phyloP scores from a whole-genome alignment of 2,797 vertebrate species.

The Dicrostonyx torquatus region DNA sequence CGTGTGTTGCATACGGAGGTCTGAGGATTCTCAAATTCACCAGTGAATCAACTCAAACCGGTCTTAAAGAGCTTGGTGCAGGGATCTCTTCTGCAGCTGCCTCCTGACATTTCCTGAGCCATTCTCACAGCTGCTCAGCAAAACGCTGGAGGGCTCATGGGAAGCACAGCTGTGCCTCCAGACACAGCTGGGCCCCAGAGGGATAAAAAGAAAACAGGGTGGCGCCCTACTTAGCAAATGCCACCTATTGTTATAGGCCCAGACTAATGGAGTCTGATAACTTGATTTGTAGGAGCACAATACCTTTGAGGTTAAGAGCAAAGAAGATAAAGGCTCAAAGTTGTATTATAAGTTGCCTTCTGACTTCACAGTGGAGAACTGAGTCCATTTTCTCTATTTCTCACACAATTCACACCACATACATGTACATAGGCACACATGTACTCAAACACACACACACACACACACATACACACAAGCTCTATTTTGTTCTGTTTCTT shows the following conservation, averaged over 20 bases:
- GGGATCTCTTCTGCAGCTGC: slow-evolving; percentile 42
- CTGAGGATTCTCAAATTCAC: not conserved
- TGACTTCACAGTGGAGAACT: slow-evolving; percentile 38
- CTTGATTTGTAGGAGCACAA: not conserved
- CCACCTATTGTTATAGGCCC: not conserved
- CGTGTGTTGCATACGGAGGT: not conserved
- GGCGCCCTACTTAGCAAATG: slow-evolving; percentile 31
- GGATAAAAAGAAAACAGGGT: slow-evolving; percentile 22
- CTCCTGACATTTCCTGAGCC: slow-evolving; percentile 15
- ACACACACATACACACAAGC: not conserved
- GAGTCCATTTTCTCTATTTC: slow-evolving; percentile 50
- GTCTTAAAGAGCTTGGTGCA: not conserved
- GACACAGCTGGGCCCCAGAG: slow-evolving; percentile 68
- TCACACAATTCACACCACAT: not conserved
- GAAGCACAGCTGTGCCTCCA: slow-evolving; percentile 73
- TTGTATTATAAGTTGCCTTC: slow-evolving; percentile 13
- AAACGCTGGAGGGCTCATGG: slow-evolving; percentile 11
- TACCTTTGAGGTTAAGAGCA: slow-evolving; percentile 13
- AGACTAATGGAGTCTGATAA: not conserved
- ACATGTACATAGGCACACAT: not conserved
- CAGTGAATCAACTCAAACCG: not conserved
- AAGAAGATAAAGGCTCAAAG: slow-evolving; percentile 17
- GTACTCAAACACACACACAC: not conserved
- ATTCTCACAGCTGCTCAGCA: slow-evolving; percentile 61
- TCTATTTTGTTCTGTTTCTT: slow-evolving; percentile 66